Evolutionary conservation across 2,888 invertebrate genomes (phyloP).

Genomic region (Villa cingulata): DNA sequence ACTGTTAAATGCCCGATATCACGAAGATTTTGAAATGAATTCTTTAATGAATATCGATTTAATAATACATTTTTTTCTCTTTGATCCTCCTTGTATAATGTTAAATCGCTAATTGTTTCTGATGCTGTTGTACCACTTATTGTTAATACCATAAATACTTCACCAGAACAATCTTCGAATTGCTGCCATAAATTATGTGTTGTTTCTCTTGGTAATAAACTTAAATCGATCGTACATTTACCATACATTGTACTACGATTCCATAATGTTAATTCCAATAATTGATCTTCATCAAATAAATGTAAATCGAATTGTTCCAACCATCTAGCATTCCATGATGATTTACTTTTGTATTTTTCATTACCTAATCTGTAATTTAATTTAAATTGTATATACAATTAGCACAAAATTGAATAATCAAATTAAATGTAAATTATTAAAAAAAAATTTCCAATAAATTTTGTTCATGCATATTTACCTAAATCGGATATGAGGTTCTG

Average conservation of each 20-base stretch:
- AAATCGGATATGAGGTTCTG: constrained; percentile 93
- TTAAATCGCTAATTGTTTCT: constrained; percentile 84
- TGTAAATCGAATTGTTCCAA: constrained; percentile 95
- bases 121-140: constrained; percentile 90
- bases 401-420: neutral
- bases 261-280: constrained; percentile 83
- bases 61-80: constrained; percentile 49
- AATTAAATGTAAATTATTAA: neutral
- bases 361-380: constrained; percentile 66
- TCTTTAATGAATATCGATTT: constrained; percentile 42
- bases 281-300: constrained; percentile 86
- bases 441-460: too few species aligned
- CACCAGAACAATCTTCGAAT: constrained; percentile 75
- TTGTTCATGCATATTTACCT: constrained; percentile 43
- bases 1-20: constrained; percentile 92
- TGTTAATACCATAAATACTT: constrained; percentile 77
- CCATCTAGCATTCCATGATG: constrained; percentile 80
- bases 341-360: constrained; percentile 95
- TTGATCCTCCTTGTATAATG: constrained; percentile 69
- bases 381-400: too few species aligned
- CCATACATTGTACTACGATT: constrained; percentile 32
- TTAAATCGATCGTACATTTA: constrained; percentile 76
- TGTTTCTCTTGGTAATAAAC: constrained; percentile 68
- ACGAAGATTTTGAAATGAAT: constrained; percentile 55
- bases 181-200: constrained; percentile 84